Percentiles rank a stretch among this genome's conserved stretches.
Conservation (phyloP, 2,797 vertebrate genomes). For the Rhodeus uyekii region DNA sequence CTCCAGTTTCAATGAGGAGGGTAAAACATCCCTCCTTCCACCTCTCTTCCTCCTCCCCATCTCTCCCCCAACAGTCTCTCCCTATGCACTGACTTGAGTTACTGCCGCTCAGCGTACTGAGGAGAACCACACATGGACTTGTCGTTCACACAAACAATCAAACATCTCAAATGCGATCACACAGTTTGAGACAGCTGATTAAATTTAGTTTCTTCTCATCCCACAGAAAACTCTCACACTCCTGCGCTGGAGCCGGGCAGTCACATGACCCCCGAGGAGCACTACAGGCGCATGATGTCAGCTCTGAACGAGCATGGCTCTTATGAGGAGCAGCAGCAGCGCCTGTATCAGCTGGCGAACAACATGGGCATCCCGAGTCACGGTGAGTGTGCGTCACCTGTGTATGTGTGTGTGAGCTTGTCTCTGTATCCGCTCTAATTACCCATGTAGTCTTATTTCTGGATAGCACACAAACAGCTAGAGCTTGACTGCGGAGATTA, state of each 20-base stretch:
- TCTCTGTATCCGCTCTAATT: conserved; percentile 35
- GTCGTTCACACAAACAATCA: conserved; percentile 45
- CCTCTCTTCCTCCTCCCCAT: conserved; percentile 62
- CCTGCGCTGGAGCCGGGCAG: conserved; percentile 84
- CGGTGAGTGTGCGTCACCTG: conserved; percentile 61
- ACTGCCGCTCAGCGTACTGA: conserved; percentile 57
- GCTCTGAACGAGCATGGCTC: conserved; percentile 88
- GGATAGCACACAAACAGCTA: conserved; percentile 40
- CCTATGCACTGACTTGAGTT: conserved; percentile 53
- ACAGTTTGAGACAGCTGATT: conserved; percentile 15
- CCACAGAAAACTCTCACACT: conserved; percentile 86
- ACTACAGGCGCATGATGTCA: conserved; percentile 94
- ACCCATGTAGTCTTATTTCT: conserved; percentile 11
- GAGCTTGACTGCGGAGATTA: conserved; percentile 50
- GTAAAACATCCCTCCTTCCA: conserved; percentile 76
- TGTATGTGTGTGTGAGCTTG: conserved; percentile 24
- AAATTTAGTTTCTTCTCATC: background rate
- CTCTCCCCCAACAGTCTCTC: conserved; percentile 55
- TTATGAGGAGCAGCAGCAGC: conserved; percentile 94
- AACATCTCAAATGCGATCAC: conserved; percentile 6
- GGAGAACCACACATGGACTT: conserved; percentile 62
- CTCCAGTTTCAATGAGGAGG: conserved; percentile 79
- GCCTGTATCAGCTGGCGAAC: conserved; percentile 92
- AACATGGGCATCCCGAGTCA: conserved; percentile 90
- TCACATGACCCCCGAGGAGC: conserved; percentile 96